A percentile compares a stretch with the other conserved stretches of the same genome.
These are phyloP conservation scores for Phthorimaea operculella DNA, from an alignment of 1,140 invertebrate species.

Conservation along the genomic window DNA sequence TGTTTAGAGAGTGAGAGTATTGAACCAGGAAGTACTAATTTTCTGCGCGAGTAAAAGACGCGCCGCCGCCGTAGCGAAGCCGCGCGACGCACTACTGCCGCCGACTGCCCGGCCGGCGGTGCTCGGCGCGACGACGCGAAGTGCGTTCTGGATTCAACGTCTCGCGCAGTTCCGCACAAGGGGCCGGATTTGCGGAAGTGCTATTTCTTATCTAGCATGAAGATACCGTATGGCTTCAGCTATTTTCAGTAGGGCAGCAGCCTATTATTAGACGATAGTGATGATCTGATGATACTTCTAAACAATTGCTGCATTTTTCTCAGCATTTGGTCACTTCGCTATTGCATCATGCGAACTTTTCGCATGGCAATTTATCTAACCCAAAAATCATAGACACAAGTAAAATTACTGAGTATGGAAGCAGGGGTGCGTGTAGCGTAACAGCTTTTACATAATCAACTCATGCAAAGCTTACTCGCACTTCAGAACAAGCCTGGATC, in stretches of 20 bases:
- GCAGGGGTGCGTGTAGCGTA: background rate
- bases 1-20: constrained; percentile 7
- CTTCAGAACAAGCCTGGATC: constrained; percentile 32
- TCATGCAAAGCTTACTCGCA: background rate
- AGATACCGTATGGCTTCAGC: no score
- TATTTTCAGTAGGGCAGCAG: no score
- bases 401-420: background rate
- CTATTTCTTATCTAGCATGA: no score
- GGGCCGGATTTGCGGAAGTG: background rate
- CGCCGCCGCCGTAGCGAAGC: constrained; percentile 4
- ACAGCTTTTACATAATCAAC: background rate
- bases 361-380: background rate
- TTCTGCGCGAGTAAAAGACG: constrained; percentile 1
- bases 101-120: background rate
- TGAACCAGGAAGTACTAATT: constrained; percentile 12
- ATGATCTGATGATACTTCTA: no score
- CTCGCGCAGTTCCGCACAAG: background rate
- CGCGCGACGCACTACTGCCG: constrained; percentile 14
- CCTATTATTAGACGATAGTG: no score
- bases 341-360: no score
- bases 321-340: no score
- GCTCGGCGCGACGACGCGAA: background rate
- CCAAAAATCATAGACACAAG: background rate
- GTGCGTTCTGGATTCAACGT: background rate
- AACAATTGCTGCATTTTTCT: no score